Base-by-base conservation (phyloP, 2,888 invertebrate genomes). In the Trilocha varians region DNA sequence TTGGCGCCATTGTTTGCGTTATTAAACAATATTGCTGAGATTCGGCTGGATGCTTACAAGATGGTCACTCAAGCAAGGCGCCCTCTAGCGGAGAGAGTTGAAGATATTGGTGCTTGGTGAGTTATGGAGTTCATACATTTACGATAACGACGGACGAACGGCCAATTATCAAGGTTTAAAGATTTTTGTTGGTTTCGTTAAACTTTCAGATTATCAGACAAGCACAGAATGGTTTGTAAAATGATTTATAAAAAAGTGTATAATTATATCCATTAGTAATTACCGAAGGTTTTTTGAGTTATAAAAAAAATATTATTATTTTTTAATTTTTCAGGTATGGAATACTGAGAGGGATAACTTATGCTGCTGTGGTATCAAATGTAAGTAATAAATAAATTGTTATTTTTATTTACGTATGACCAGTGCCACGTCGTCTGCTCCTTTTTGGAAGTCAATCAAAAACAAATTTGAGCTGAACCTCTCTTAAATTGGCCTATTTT, bases 21-120 rank as follows among this genome's bases (percentile, higher is more conserved):
- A 3, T 79, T 99, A 6, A 99, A 99, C 78, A 99, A 99, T 69
- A 92, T 99, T 18, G 94, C 96, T 0, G 99, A 99, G 78, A 97
- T 99, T 41, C 88, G 95, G 1, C 78, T 98, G 53, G 98, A 99
- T 64, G 98, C 98, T 0, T 97, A 95, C 77, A 99, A 99, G 84
- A 96, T 98, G 92, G 94, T 98, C n/a, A 96, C 95, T 0, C 96
- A 97, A 62, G 92, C 95, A 0, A 79, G 97, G 39, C 85, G 98
- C 25, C 97, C 98, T 0, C 73, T 97, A 39, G 96, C 97, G 0
- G 95, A 95, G 62, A 87, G 96, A 39, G 95, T 96, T 0, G 94
- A 96, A 60, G 95, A 97, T 68, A 97, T 99, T 45, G 98, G 98
- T 0, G 93, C 93, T 39, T 94, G 94, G 95, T 82, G 44, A 58